Evolutionary conservation across 2,888 invertebrate species (phyloP).

Genomic region (Ramazzottius varieornatus): DNA sequence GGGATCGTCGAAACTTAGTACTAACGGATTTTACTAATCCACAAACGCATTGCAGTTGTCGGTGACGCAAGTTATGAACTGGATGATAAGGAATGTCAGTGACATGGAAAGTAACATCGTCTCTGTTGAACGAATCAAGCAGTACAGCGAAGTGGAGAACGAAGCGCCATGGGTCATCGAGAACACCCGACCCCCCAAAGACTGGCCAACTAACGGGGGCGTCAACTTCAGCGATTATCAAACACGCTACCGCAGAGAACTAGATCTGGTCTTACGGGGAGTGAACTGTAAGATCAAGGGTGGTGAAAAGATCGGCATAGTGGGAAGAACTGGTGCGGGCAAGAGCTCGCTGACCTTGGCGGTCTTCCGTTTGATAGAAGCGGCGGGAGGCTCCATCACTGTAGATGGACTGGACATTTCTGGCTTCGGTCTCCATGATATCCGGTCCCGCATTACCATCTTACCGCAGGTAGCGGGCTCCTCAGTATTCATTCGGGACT

Average conservation of each 20-base stretch:
- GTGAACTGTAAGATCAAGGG: conserved; percentile 7
- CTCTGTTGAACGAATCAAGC: conserved; percentile 30
- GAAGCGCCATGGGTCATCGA: conserved; percentile 17
- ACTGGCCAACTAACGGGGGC: neutral
- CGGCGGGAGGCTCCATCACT: conserved; percentile 12
- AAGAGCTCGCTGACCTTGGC: conserved; percentile 17
- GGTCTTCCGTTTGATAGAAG: conserved; percentile 18
- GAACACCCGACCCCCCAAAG: conserved; percentile 11
- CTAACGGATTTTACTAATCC: too few relatives aligned
- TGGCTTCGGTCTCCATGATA: conserved; percentile 15
- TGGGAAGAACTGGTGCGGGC: conserved; percentile 10
- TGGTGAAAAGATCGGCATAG: conserved; percentile 3
- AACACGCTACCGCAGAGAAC: conserved; percentile 14
- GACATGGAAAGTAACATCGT: conserved; percentile 32
- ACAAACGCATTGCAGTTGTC: too few relatives aligned
- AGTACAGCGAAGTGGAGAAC: conserved; percentile 24
- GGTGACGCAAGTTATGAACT: conserved; percentile 27
- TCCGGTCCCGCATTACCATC: conserved; percentile 17
- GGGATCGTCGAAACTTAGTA: too few relatives aligned
- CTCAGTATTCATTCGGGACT: too few relatives aligned
- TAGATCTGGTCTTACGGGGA: conserved; percentile 8
- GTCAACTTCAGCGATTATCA: conserved; percentile 6
- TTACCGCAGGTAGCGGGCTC: too few relatives aligned
- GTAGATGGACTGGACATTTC: conserved; percentile 16
- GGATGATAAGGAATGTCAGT: conserved; percentile 29